Conservation (phyloP, 1,140 invertebrate genomes). For the Trichonephila clavipes region DNA sequence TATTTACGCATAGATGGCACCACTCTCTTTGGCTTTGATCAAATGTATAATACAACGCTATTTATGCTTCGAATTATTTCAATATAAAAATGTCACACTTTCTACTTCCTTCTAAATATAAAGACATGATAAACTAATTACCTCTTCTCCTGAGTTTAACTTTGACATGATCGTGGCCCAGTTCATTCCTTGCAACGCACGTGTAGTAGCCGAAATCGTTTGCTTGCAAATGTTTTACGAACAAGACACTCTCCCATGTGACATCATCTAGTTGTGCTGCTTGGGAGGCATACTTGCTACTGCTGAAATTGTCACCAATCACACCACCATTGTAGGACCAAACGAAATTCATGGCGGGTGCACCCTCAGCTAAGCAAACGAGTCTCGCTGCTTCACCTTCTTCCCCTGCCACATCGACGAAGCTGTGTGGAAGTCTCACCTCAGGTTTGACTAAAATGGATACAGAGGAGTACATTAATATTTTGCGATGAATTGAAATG, state of each 20-base stretch:
- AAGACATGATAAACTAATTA: slow-evolving; percentile 72
- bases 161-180: slow-evolving; percentile 88
- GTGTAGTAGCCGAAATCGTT: slow-evolving; percentile 94
- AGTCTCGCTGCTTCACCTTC: slow-evolving; percentile 90
- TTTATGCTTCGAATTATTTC: too few relatives aligned
- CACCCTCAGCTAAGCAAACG: slow-evolving; percentile 89
- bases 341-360: slow-evolving; percentile 89
- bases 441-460: slow-evolving; percentile 88
- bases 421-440: slow-evolving; percentile 90
- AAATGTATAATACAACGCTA: too few relatives aligned
- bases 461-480: too few relatives aligned
- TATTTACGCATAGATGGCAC: too few relatives aligned
- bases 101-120: too few relatives aligned
- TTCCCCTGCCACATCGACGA: slow-evolving; percentile 92
- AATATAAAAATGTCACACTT: too few relatives aligned
- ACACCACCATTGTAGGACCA: slow-evolving; percentile 87
- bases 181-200: slow-evolving; percentile 91
- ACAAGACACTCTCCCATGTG: slow-evolving; percentile 89
- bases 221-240: slow-evolving; percentile 89
- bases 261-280: slow-evolving; percentile 82
- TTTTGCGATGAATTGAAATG: too few relatives aligned
- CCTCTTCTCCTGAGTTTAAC: slow-evolving; percentile 91
- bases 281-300: slow-evolving; percentile 86
- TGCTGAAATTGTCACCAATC: slow-evolving; percentile 80
- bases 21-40: too few relatives aligned